phyloP scores from a whole-genome alignment of 2,888 invertebrate species.

The Pachydiplax longipennis region DNA sequence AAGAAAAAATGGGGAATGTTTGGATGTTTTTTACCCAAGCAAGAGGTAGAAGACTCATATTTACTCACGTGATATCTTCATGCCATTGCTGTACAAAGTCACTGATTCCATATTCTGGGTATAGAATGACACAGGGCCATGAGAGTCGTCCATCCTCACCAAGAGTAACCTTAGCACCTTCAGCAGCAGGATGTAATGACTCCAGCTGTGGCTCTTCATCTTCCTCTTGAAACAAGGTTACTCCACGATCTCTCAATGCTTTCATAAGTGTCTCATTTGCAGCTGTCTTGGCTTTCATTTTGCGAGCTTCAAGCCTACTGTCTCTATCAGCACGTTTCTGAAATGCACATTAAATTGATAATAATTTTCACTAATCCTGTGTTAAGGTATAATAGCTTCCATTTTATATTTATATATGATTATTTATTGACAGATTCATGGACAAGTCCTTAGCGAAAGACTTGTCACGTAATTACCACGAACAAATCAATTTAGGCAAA shows the following conservation, averaged over 20 bases:
- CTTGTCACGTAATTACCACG: too few species aligned
- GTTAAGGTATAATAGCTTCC: too few species aligned
- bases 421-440: too few species aligned
- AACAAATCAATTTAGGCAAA: too few species aligned
- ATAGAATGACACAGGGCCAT: conserved; percentile 90
- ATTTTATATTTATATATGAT: too few species aligned
- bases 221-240: background rate
- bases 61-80: conserved; percentile 70
- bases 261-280: background rate
- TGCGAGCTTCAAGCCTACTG: background rate
- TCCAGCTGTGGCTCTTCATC: conserved; percentile 57
- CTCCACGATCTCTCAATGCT: background rate
- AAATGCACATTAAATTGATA: too few species aligned
- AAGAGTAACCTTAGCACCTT: conserved; percentile 70
- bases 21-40: too few species aligned
- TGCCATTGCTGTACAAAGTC: conserved; percentile 86
- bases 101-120: conserved; percentile 86
- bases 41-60: too few species aligned
- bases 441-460: too few species aligned
- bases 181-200: conserved; percentile 71
- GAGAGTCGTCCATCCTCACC: conserved; percentile 67
- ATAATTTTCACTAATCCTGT: too few species aligned
- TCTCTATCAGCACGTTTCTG: conserved; percentile 15
- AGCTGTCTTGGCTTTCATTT: background rate
- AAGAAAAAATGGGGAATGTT: too few species aligned